These are phyloP conservation scores for Halotydeus destructor DNA, from an alignment of 1,140 invertebrate species.

Conservation along the genomic window DNA sequence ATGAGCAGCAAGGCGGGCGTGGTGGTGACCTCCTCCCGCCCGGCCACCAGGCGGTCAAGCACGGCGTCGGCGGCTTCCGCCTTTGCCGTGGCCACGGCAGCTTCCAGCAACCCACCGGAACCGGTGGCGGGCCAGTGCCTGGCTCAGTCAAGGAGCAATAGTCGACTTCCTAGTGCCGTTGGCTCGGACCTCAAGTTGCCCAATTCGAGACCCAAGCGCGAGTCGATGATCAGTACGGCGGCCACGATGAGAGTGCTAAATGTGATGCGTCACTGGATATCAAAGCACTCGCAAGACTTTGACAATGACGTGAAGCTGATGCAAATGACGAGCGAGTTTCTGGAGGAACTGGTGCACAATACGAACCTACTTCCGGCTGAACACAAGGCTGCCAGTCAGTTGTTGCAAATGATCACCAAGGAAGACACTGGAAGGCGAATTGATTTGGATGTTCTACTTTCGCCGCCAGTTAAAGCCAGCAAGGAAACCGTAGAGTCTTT, in stretches of 20 bases:
- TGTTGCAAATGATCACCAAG: slow-evolving; percentile 53
- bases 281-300: slow-evolving; percentile 56
- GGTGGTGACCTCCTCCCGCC: slow-evolving; percentile 73
- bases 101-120: slow-evolving; percentile 49
- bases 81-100: slow-evolving; percentile 76
- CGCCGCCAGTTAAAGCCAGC: slow-evolving; percentile 41
- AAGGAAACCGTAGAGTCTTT: slow-evolving; percentile 67
- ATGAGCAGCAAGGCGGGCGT: slow-evolving; percentile 54
- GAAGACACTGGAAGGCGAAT: slow-evolving; percentile 34
- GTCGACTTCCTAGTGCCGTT: slow-evolving; percentile 25
- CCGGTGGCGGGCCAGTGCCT: slow-evolving; percentile 15
- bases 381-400: slow-evolving; percentile 61
- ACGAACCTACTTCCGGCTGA: slow-evolving; percentile 67
- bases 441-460: slow-evolving; percentile 47
- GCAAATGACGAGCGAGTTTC: slow-evolving; percentile 55
- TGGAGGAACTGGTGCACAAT: slow-evolving; percentile 67
- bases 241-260: slow-evolving; percentile 81
- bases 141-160: slow-evolving; percentile 17
- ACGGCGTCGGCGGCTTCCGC: slow-evolving; percentile 69
- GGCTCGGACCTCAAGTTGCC: slow-evolving; percentile 24
- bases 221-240: slow-evolving; percentile 70
- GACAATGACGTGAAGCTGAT: slow-evolving; percentile 52
- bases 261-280: slow-evolving; percentile 56
- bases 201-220: slow-evolving; percentile 31
- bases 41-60: slow-evolving; percentile 70